phyloP scores from a whole-genome alignment of 1,140 invertebrate species.

The Macrobrachium rosenbergii region DNA sequence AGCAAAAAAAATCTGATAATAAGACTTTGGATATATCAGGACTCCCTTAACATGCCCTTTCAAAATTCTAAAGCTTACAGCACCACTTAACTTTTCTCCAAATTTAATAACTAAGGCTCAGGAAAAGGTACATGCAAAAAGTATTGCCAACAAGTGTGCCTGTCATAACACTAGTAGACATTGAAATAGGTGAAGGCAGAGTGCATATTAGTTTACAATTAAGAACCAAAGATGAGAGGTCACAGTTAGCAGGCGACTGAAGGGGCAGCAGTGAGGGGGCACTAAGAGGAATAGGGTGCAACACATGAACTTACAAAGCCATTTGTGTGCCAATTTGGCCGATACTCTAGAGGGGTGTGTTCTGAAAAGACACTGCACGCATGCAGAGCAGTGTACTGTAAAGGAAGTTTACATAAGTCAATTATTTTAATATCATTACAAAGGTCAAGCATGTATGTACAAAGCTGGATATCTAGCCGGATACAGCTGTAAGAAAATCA shows the following conservation, averaged over 20 bases:
- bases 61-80: too few relatives aligned
- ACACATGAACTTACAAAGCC: slow-evolving; percentile 48
- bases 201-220: slow-evolving; percentile 18
- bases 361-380: slow-evolving; percentile 59
- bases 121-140: too few relatives aligned
- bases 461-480: neutral
- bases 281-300: slow-evolving; percentile 15
- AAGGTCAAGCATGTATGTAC: slow-evolving; percentile 2
- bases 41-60: too few relatives aligned
- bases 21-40: too few relatives aligned
- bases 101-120: too few relatives aligned
- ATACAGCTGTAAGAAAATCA: too few relatives aligned
- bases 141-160: too few relatives aligned
- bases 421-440: slow-evolving; percentile 20
- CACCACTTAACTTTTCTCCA: too few relatives aligned
- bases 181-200: too few relatives aligned
- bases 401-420: slow-evolving; percentile 31
- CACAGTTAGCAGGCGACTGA: slow-evolving; percentile 30
- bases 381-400: slow-evolving; percentile 50
- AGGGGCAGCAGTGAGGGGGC: slow-evolving; percentile 8
- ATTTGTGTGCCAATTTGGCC: slow-evolving; percentile 52
- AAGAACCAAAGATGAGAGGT: neutral
- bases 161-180: too few relatives aligned
- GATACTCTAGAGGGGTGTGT: slow-evolving; percentile 57
- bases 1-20: neutral